A percentile compares a stretch with the other conserved stretches of the same genome.
Conservation (phyloP, 1,140 invertebrate genomes). For the Drosophila rufa region DNA sequence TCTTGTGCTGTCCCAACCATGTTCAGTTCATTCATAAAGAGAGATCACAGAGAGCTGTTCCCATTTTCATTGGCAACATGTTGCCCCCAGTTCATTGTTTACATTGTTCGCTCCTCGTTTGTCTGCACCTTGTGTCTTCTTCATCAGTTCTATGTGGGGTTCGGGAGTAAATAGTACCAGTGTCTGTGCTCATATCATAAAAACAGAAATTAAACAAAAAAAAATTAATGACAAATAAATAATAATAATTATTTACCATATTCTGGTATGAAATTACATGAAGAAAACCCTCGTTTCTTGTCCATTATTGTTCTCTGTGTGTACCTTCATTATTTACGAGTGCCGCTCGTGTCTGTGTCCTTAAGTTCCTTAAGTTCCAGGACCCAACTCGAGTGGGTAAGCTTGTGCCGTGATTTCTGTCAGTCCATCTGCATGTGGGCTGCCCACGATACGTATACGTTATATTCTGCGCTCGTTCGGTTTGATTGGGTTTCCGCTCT, state of each 20-base stretch:
- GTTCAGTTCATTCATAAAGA: slow-evolving; percentile 60
- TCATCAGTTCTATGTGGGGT: slow-evolving; percentile 36
- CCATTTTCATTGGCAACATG: slow-evolving; percentile 36
- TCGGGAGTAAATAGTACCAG: slow-evolving; percentile 19
- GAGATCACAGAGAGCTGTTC: slow-evolving; percentile 1
- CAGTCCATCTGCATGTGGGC: slow-evolving; percentile 48
- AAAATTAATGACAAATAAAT: neutral
- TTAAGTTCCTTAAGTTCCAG: slow-evolving; percentile 35
- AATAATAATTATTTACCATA: neutral
- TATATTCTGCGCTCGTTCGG: slow-evolving; percentile 55
- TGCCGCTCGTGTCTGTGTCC: slow-evolving; percentile 30
- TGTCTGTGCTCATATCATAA: slow-evolving; percentile 3
- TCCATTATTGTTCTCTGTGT: slow-evolving; percentile 7
- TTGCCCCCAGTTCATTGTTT: slow-evolving; percentile 38
- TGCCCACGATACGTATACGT: slow-evolving; percentile 58
- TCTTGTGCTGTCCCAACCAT: slow-evolving; percentile 16
- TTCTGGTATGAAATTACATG: neutral
- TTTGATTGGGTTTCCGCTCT: slow-evolving; percentile 51
- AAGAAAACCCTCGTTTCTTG: neutral
- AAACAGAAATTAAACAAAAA: neutral
- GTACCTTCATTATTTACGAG: slow-evolving; percentile 44
- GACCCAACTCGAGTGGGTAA: slow-evolving; percentile 6
- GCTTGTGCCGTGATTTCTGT: slow-evolving; percentile 39
- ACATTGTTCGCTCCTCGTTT: slow-evolving; percentile 23
- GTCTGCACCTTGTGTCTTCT: slow-evolving; percentile 26